These are phyloP conservation scores for Spodoptera littoralis DNA, from an alignment of 2,888 invertebrate species.

Conservation along the genomic window DNA sequence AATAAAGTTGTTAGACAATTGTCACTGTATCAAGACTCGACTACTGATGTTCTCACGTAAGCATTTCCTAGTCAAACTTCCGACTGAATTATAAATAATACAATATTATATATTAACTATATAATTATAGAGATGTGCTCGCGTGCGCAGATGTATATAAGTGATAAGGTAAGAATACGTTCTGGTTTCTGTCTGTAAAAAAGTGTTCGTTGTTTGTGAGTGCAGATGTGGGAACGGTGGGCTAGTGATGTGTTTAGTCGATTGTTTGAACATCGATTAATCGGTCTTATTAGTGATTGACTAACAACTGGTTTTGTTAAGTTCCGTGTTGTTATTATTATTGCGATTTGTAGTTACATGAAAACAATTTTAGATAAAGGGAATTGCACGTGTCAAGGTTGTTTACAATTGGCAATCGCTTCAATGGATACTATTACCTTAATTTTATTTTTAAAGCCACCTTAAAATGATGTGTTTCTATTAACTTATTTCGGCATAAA, in stretches of 20 bases:
- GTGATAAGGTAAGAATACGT: conserved; percentile 58
- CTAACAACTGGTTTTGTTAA: too few relatives aligned
- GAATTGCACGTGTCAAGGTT: too few relatives aligned
- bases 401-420: too few relatives aligned
- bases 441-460: too few relatives aligned
- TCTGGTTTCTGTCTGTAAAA: conserved; percentile 62
- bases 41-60: conserved; percentile 29
- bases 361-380: too few relatives aligned
- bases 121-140: conserved; percentile 48
- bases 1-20: conserved; percentile 6
- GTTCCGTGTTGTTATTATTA: too few relatives aligned
- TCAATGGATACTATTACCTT: too few relatives aligned
- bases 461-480: too few relatives aligned
- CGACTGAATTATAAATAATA: conserved; percentile 32
- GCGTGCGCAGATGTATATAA: conserved; percentile 63
- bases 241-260: conserved; percentile 42
- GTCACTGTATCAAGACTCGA: conserved; percentile 7
- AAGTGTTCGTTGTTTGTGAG: conserved; percentile 57
- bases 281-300: background rate
- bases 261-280: background rate
- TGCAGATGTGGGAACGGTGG: conserved; percentile 62
- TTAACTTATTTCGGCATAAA: too few relatives aligned
- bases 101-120: conserved; percentile 36
- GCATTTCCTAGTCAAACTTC: conserved; percentile 40
- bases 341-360: too few relatives aligned